Conservation (phyloP, 2,888 invertebrate species). For the Pseudeuparius sepicola region DNA sequence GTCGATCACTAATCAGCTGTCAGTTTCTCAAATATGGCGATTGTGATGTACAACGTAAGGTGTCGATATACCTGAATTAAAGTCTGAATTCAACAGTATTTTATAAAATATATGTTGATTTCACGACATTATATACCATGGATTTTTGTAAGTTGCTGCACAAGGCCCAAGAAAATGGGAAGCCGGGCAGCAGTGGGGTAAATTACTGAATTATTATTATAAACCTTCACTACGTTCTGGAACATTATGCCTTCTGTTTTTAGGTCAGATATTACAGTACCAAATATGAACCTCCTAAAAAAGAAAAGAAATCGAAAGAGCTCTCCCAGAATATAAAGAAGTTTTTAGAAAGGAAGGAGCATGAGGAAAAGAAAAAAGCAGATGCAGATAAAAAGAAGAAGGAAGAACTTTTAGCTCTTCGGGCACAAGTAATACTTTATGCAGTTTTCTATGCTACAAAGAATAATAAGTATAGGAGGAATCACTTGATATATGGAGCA, state of each 20-base stretch:
- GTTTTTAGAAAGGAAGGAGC: conserved; percentile 72
- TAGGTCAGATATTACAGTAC: conserved; percentile 59
- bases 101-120: too few species aligned
- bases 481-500: too few species aligned
- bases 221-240: neutral
- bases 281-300: conserved; percentile 72
- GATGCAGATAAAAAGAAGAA: conserved; percentile 54
- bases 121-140: conserved; percentile 37
- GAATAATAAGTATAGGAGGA: too few species aligned
- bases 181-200: conserved; percentile 32
- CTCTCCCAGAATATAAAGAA: conserved; percentile 73
- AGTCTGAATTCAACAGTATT: too few species aligned
- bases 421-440: conserved; percentile 43
- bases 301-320: conserved; percentile 52
- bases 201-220: conserved; percentile 17
- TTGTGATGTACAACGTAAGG: too few species aligned
- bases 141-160: conserved; percentile 53
- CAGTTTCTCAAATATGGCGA: too few species aligned
- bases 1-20: too few species aligned
- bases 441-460: conserved; percentile 4
- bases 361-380: conserved; percentile 60
- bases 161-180: conserved; percentile 52
- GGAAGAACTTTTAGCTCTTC: conserved; percentile 52
- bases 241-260: conserved; percentile 16
- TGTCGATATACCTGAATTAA: too few species aligned